A percentile compares a stretch with the other conserved stretches of the same genome.
These are phyloP conservation scores for Cephalotes varians DNA, from an alignment of 2,888 invertebrate genomes.

Conservation along the genomic window DNA sequence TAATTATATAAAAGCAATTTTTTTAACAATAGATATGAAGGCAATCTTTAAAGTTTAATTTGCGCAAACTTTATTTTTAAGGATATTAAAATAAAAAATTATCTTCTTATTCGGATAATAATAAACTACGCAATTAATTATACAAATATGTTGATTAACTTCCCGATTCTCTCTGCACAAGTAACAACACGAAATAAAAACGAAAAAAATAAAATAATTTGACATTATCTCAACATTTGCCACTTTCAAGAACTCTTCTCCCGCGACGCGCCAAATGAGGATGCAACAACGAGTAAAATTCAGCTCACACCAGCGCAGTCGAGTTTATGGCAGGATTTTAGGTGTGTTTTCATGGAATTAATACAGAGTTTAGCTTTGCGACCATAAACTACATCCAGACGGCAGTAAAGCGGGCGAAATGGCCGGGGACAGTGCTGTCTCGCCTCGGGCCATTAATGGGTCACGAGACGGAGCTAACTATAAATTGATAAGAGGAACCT, in stretches of 20 bases:
- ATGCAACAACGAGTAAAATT: conserved; percentile 71
- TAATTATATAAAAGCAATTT: background rate
- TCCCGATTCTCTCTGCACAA: background rate
- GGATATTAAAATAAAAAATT: background rate
- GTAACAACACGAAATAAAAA: background rate
- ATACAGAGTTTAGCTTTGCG: conserved; percentile 83
- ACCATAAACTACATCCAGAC: conserved; percentile 83
- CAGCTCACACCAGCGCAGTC: conserved; percentile 65
- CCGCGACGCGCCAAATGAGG: conserved; percentile 28
- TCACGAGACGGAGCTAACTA: conserved; percentile 80
- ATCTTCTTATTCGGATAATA: background rate
- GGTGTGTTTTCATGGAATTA: conserved; percentile 83
- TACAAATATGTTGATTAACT: background rate
- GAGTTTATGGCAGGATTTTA: conserved; percentile 78
- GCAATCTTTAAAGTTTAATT: background rate
- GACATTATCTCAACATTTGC: conserved; percentile 34
- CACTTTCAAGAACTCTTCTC: background rate
- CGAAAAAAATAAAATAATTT: conserved; percentile 5
- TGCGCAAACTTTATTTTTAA: background rate
- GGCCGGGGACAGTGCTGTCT: conserved; percentile 79
- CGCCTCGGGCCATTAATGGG: conserved; percentile 81
- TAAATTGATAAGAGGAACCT: conserved; percentile 80
- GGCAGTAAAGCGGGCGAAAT: conserved; percentile 81
- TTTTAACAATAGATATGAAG: background rate
- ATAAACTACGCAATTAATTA: background rate